Evolutionary conservation across 2,797 vertebrate species (phyloP).

Genomic region (Siniperca undulata): DNA sequence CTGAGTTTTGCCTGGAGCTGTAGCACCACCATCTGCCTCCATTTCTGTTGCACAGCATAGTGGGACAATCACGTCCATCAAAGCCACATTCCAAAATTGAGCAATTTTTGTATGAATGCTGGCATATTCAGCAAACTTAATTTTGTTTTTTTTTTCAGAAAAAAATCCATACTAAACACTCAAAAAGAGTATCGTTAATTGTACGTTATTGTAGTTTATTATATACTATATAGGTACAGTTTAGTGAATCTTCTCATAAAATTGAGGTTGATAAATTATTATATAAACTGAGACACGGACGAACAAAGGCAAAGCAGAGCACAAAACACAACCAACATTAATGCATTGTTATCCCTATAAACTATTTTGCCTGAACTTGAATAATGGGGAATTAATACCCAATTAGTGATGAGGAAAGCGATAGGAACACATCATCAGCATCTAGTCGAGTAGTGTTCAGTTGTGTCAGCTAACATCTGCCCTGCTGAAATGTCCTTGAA

Average conservation of each 20-base stretch:
- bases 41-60: conserved; percentile 10
- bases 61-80: conserved; percentile 2
- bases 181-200: background rate
- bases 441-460: background rate
- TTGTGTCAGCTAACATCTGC: conserved; percentile 35
- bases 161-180: background rate
- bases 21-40: conserved; percentile 36
- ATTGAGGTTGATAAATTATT: background rate
- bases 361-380: background rate
- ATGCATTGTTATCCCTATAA: background rate
- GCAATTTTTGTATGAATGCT: background rate
- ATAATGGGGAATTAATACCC: background rate
- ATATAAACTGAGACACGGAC: background rate
- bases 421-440: conserved; percentile 15
- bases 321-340: no score
- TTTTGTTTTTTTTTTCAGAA: background rate
- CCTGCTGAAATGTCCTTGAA: conserved; percentile 59
- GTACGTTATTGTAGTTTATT: background rate
- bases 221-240: no score
- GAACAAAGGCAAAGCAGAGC: background rate
- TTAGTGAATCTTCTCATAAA: no score
- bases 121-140: background rate
- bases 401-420: conserved; percentile 6
- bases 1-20: conserved; percentile 29
- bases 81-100: background rate